phyloP scores from a whole-genome alignment of 23 tunicate genomes.

The Botrylloides violaceus region DNA sequence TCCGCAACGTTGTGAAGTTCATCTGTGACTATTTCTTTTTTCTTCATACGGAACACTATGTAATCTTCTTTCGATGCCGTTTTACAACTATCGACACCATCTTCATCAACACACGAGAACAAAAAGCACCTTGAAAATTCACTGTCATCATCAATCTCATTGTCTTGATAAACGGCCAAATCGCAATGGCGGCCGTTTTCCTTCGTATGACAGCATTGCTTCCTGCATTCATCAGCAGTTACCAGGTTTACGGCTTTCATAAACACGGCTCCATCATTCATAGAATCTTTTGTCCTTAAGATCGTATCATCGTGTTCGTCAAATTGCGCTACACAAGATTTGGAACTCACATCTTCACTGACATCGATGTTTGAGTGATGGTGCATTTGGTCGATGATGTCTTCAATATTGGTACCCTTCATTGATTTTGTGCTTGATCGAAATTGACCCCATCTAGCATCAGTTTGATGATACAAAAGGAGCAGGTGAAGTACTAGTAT shows the following conservation, averaged over 20 bases:
- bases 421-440: too few relatives aligned
- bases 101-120: slow-evolving; percentile 35
- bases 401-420: too few relatives aligned
- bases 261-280: slow-evolving; percentile 62
- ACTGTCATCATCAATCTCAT: slow-evolving; percentile 18
- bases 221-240: slow-evolving; percentile 28
- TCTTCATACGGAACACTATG: slow-evolving; percentile 22
- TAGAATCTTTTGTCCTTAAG: slow-evolving; percentile 56
- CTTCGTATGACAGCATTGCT: slow-evolving; percentile 29
- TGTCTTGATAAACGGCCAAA: slow-evolving; percentile 38
- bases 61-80: slow-evolving; percentile 35
- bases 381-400: too few relatives aligned
- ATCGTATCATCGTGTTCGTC: slow-evolving; percentile 14
- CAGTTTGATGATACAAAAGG: too few relatives aligned
- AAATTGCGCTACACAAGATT: background rate
- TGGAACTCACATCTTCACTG: too few relatives aligned
- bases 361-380: too few relatives aligned
- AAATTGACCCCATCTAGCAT: too few relatives aligned
- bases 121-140: slow-evolving; percentile 38
- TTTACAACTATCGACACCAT: slow-evolving; percentile 20
- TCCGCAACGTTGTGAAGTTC: background rate
- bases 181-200: slow-evolving; percentile 16
- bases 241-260: slow-evolving; percentile 21
- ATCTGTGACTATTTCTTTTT: background rate
- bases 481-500: too few relatives aligned